Base-by-base conservation (phyloP, 2,888 invertebrate genomes). In the Mimumesa dahlbomi region DNA sequence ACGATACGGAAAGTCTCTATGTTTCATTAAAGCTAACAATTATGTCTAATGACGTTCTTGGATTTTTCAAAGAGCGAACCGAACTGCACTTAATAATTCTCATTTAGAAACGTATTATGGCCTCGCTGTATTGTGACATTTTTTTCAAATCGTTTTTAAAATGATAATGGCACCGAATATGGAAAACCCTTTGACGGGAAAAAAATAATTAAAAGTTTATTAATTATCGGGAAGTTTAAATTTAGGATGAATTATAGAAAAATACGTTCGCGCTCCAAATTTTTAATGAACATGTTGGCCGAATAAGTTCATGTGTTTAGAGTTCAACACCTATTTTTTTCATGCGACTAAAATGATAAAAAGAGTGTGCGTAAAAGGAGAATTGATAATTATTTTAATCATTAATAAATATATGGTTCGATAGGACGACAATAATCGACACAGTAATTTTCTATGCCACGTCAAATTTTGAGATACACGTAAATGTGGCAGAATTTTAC, bases 161-260 rank as follows among this genome's bases (percentile, higher is more conserved):
- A 46, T 52, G 31, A 13, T 43, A 63, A 65, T 40, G 61, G 36
- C 18, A 50, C 11, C 45, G 36, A 50, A 46, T 46, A 52, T 36
- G 48, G 45, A 65, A 45, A 31, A n/a, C 29, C 42, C 25, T 53
- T 46, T 57, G 68, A 58, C 14, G 58, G 19, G n/a, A 67, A 42
- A 42, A 52, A 52, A 68, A 58, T 66, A 68, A 66, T 66, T 66
- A 66, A 66, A 68, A 68, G 52, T 68, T 66, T 66, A 66, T 66
- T 66, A 66, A 68, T 66, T 68, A 46, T 42, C 56, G 40, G 34
- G 11, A 9, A 7, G 40, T 31, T 34, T 13, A 21, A 53, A 53
- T 65, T 34, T 34, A 40, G 38, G 46, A 14, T 5, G 6, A 0
- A 1, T 29, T 13, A 54, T 65, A 34, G 50, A 50, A 65, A 67